phyloP scores from a whole-genome alignment of 2,888 invertebrate genomes.

The Rhyacophila evoluta region DNA sequence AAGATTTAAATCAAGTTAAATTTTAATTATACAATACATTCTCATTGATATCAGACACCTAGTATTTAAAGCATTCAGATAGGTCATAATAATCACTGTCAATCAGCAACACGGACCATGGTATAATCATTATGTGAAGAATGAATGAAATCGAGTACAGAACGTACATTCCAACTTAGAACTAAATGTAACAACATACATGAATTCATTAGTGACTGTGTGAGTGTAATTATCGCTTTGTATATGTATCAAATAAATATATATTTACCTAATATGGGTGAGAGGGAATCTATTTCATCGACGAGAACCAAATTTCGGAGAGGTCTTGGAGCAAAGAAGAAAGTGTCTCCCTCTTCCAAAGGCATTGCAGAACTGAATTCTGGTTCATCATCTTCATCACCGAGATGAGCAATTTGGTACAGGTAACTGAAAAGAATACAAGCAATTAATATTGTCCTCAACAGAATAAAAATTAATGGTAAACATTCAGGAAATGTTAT shows the following conservation, averaged over 20 bases:
- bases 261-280: constrained; percentile 84
- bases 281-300: constrained; percentile 96
- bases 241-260: too few relatives aligned
- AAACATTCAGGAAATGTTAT: constrained; percentile 56
- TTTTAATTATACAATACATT: too few relatives aligned
- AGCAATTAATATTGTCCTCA: constrained; percentile 25
- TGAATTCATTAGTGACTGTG: too few relatives aligned
- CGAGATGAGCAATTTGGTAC: constrained; percentile 99
- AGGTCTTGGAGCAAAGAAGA: constrained; percentile 96
- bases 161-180: too few relatives aligned
- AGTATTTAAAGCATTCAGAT: too few relatives aligned
- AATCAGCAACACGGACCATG: constrained; percentile 71
- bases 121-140: constrained; percentile 65
- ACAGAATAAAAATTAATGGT: not conserved
- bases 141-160: too few relatives aligned
- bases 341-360: constrained; percentile 97
- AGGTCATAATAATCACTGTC: constrained; percentile 61
- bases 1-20: too few relatives aligned
- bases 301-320: constrained; percentile 95
- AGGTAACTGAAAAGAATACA: constrained; percentile 78
- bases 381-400: constrained; percentile 98
- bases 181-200: too few relatives aligned
- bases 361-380: constrained; percentile 99
- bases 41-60: too few relatives aligned
- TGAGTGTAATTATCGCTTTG: too few relatives aligned